These are phyloP conservation scores for Eptesicus fuscus DNA, from an alignment of 2,113 vertebrate species.

Conservation along the genomic window DNA sequence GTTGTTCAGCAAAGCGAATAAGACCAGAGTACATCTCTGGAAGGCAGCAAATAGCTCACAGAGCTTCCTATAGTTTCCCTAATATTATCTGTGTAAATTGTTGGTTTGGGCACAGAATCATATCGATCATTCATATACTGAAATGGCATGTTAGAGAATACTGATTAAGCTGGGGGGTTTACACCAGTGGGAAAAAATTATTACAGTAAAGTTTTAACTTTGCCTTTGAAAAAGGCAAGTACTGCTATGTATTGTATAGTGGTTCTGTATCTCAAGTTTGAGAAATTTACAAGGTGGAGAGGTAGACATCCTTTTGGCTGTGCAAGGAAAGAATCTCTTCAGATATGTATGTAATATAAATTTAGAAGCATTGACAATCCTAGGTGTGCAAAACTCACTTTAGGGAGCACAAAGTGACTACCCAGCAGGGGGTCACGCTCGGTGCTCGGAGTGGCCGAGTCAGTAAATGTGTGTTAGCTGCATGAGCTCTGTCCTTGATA, in stretches of 20 bases:
- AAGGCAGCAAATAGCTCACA: not conserved
- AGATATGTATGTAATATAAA: not conserved
- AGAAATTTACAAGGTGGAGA: not conserved
- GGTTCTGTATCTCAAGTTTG: not conserved
- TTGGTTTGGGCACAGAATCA: slow-evolving; percentile 10
- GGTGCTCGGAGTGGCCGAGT: not conserved
- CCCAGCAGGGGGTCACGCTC: not conserved
- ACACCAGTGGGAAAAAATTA: not conserved
- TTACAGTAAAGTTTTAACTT: slow-evolving; percentile 16
- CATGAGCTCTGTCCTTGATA: slow-evolving; percentile 15
- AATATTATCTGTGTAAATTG: slow-evolving; percentile 41
- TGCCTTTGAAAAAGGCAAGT: slow-evolving; percentile 39
- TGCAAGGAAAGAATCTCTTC: slow-evolving; percentile 5
- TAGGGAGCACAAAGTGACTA: not conserved
- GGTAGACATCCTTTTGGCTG: not conserved
- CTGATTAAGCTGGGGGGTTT: not conserved
- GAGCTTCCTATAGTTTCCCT: not conserved
- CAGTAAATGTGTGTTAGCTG: slow-evolving; percentile 5
- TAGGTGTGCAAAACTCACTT: not conserved
- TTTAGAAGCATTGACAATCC: not conserved
- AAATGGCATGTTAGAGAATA: slow-evolving; percentile 38
- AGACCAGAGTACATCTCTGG: not conserved
- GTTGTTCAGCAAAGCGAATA: not conserved
- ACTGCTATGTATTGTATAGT: not conserved
- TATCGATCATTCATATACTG: slow-evolving; percentile 36